Evolutionary conservation across 1,140 invertebrate genomes (phyloP), one percentile per base, ranked within the genome.

Genomic region (Dendroctonus valens): DNA sequence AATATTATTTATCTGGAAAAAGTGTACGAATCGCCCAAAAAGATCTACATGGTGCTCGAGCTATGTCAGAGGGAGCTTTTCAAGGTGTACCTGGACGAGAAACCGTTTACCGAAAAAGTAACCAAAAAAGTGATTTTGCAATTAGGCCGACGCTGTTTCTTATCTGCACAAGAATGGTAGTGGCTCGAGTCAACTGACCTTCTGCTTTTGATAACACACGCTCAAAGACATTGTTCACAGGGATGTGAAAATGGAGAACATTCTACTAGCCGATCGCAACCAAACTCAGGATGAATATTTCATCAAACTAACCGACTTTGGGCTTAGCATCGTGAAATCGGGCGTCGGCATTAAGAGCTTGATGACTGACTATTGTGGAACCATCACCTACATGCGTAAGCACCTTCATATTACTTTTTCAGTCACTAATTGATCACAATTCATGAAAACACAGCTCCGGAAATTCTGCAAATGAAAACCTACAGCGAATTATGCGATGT

Each of bases 401-500:
- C 38, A 39, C 44, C 2, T 59, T 59, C 2, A 51, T 4, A 11
- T 4, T 12, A 51, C 50, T 51, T 57, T 41, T n/a, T 4, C 57
- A 38, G 12, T 14, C 42, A 6, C 14, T 26, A 37, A 14, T 44
- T 54, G n/a, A n/a, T n/a, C n/a, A n/a, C n/a, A n/a, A n/a, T n/a
- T n/a, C n/a, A n/a, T n/a, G n/a, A n/a, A n/a, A n/a, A n/a, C n/a
- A 59, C 41, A 80, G 83, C 84, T 44, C 84, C 84, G 38, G 84
- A 86, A 79, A 84, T 86, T 52, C 77, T 85, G 48, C 77, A 79
- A 40, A 80, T 81, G 53, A 81, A 81, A 64, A 78, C 79, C 0
- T 86, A 86, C 74, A 84, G 83, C 70, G 81, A 85, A 69, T 79
- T 82, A 67, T 85, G 84, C 74, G 84, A 86, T 73, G 79, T 85